These are phyloP conservation scores for Zonotrichia leucophrys DNA, from an alignment of 2,113 vertebrate species.

Conservation along the genomic window DNA sequence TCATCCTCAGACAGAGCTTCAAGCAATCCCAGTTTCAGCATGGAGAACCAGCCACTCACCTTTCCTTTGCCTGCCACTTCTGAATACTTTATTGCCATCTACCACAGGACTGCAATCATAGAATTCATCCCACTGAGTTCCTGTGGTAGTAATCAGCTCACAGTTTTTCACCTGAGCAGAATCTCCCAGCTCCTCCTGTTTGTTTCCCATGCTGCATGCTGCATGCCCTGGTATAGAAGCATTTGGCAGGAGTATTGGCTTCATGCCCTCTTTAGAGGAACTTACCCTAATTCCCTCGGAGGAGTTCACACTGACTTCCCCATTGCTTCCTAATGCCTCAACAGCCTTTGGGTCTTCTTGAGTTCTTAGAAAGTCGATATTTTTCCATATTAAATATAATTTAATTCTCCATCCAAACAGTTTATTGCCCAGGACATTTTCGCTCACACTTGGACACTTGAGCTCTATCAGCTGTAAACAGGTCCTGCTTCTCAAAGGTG, in stretches of 20 bases:
- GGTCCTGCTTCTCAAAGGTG: not conserved
- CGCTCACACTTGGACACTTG: not conserved
- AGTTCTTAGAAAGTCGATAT: not conserved
- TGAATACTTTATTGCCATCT: not conserved
- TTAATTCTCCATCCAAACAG: not conserved
- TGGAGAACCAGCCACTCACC: rapidly evolving
- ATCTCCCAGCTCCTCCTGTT: not conserved
- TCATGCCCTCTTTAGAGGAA: not conserved
- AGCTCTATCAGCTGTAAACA: not conserved
- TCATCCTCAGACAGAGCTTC: not conserved
- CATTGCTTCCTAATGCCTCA: not conserved
- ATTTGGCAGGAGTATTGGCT: not conserved
- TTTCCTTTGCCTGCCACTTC: not conserved
- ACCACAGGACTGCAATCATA: not conserved
- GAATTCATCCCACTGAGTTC: not conserved
- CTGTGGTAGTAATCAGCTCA: not conserved
- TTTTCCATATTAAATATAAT: not conserved
- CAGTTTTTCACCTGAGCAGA: not conserved
- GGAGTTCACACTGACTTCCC: not conserved
- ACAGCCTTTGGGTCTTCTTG: not conserved
- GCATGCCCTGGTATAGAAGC: not conserved
- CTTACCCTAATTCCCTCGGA: rapidly evolving
- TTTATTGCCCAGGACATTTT: not conserved
- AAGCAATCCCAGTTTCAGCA: not conserved
- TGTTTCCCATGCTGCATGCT: not conserved